Base-by-base conservation (phyloP, 2,888 invertebrate genomes). In the Dasysyrphus albostriatus region DNA sequence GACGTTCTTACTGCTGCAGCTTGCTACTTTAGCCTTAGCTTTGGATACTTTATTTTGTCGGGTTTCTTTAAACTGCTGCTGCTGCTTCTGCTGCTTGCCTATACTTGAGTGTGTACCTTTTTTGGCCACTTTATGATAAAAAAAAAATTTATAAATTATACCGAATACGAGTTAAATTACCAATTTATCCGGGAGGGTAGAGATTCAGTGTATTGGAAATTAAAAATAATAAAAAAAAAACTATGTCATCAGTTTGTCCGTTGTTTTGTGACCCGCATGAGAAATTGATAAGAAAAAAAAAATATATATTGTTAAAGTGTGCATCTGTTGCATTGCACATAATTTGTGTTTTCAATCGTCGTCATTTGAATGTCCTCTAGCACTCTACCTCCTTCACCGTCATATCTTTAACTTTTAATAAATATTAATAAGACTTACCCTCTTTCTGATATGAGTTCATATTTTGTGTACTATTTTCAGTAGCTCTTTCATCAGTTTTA, bases 381-480 rank as follows among this genome's bases (percentile, higher is more conserved):
- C 39, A 39, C 19, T 42, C 65, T 65, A 32, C 65, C 44, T 32
- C 47, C 29, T 47, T 47, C n/a, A 3, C 14, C 24, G 29, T 54
- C 29, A 29, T 29, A 37, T 32, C 10, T 29, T 59, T 19, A 37
- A 8, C 5, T 54, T 39, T 61, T 42, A 65, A 47, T 49, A 16
- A 51, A 34, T 2, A 49, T 34, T 65, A 47, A 61, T 77, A 59
- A 59, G 74, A 82, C 82, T 85, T 85, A 78, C 85, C 61, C 32
- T 73, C 81, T 69, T 87, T 87, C 32, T 87, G 82, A 87, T 83
- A 51, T 9, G 83, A 72, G 78, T 75, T 74, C 59, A 44, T 44
- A 59, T 79, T 87, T 87, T 87, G 87, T 87, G 82, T 78, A 74
- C 9, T 78, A 83, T 75, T 85, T 87, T 87, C 87, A 87, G 87